Conservation (phyloP, 1,140 invertebrate species). For the Ridgeia piscesae region DNA sequence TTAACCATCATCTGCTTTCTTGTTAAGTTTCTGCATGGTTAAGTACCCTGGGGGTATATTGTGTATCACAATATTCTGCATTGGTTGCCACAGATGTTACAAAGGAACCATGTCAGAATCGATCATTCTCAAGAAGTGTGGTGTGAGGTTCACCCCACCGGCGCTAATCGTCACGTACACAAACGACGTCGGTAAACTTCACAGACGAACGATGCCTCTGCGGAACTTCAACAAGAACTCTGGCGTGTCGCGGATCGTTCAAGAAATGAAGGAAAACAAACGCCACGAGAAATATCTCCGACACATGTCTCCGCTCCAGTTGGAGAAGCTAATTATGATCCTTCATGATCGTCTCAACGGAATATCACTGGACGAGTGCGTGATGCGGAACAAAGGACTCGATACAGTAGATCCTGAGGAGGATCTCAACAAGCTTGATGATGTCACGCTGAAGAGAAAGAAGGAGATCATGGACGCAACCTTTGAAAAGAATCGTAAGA, state of each 20-base stretch:
- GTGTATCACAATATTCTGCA: neutral
- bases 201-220: conserved; percentile 54
- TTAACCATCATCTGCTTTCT: neutral
- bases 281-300: conserved; percentile 47
- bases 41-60: neutral
- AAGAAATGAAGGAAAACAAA: conserved; percentile 42
- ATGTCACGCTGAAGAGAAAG: conserved; percentile 53
- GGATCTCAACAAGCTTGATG: conserved; percentile 60
- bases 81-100: neutral
- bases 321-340: conserved; percentile 48
- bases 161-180: conserved; percentile 52
- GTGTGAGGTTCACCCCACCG: conserved; percentile 54
- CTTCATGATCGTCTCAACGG: conserved; percentile 49
- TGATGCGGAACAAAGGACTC: conserved; percentile 47
- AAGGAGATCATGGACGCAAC: conserved; percentile 59
- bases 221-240: conserved; percentile 50
- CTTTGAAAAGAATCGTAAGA: conserved; percentile 57
- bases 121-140: conserved; percentile 44
- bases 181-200: conserved; percentile 41
- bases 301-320: conserved; percentile 43
- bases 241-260: conserved; percentile 38
- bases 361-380: conserved; percentile 51
- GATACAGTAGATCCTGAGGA: conserved; percentile 57
- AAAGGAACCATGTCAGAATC: neutral
- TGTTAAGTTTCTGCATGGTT: neutral